phyloP scores from a whole-genome alignment of 2,888 invertebrate species.

The Erannis defoliaria region DNA sequence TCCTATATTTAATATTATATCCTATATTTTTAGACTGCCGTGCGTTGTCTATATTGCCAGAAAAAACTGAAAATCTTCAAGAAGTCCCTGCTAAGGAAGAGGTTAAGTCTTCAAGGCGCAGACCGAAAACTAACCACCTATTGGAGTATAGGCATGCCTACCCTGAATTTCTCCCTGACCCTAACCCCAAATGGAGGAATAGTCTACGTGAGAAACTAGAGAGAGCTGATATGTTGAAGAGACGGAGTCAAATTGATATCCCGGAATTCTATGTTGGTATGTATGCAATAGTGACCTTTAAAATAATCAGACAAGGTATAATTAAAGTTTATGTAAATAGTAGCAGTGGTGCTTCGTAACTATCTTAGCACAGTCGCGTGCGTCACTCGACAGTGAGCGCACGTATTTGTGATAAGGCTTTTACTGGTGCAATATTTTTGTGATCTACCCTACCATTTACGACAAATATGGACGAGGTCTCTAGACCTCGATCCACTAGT shows the following conservation, averaged over 20 bases:
- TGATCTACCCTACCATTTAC: too few species aligned
- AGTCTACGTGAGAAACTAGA: slow-evolving; percentile 94
- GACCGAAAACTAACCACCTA: slow-evolving; percentile 63
- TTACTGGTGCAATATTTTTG: too few species aligned
- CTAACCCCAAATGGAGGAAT: slow-evolving; percentile 92
- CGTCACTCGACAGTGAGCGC: too few species aligned
- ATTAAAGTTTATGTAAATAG: too few species aligned
- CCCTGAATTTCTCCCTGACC: slow-evolving; percentile 97
- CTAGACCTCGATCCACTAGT: too few species aligned
- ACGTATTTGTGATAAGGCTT: too few species aligned
- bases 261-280: slow-evolving; percentile 99
- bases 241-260: slow-evolving; percentile 93
- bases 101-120: slow-evolving; percentile 51
- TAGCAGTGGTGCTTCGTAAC: too few species aligned
- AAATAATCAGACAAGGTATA: too few species aligned
- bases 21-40: slow-evolving; percentile 66
- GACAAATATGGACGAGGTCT: too few species aligned
- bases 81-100: slow-evolving; percentile 43
- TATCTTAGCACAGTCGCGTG: too few species aligned
- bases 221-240: slow-evolving; percentile 95
- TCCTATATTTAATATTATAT: too few species aligned
- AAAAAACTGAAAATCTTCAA: slow-evolving; percentile 54
- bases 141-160: slow-evolving; percentile 90
- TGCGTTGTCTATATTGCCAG: slow-evolving; percentile 66
- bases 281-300: slow-evolving; percentile 51